These are phyloP conservation scores for Alloscopus bannaensis DNA, from an alignment of 2,888 invertebrate genomes.

Conservation along the genomic window DNA sequence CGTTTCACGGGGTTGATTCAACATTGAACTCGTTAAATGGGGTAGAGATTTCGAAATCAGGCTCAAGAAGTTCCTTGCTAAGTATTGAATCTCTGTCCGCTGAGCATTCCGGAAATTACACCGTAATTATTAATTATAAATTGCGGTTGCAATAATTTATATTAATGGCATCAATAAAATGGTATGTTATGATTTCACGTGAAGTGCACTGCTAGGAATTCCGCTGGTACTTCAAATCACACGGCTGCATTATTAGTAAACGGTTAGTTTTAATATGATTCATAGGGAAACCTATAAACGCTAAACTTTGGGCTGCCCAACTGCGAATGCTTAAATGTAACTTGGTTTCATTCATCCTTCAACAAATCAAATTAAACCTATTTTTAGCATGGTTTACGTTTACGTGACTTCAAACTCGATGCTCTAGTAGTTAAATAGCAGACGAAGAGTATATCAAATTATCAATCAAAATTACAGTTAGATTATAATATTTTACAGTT, in stretches of 20 bases:
- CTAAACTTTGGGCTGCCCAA: too few species aligned
- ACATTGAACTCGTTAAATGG: slow-evolving; percentile 74
- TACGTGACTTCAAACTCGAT: too few species aligned
- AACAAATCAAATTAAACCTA: too few species aligned
- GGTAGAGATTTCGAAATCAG: slow-evolving; percentile 75
- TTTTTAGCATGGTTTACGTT: too few species aligned
- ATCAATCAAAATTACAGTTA: too few species aligned
- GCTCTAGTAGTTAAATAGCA: too few species aligned
- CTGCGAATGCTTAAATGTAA: too few species aligned
- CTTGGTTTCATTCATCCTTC: too few species aligned
- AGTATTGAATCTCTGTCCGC: slow-evolving; percentile 73
- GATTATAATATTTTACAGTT: slow-evolving; percentile 45
- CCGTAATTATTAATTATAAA: slow-evolving; percentile 78
- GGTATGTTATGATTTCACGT: slow-evolving; percentile 18
- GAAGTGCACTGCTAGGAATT: slow-evolving; percentile 72
- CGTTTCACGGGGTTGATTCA: slow-evolving; percentile 71
- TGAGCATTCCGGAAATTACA: slow-evolving; percentile 79
- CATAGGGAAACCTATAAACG: too few species aligned
- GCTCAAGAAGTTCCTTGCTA: slow-evolving; percentile 80
- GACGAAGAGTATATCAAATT: too few species aligned
- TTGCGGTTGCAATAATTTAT: too few species aligned
- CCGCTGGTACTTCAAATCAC: slow-evolving; percentile 78
- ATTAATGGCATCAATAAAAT: slow-evolving; percentile 7
- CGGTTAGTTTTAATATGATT: slow-evolving; percentile 74
- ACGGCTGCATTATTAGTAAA: slow-evolving; percentile 78